Evolutionary conservation across 2,888 invertebrate genomes (phyloP), one percentile per base, ranked within the genome.

Genomic region (Coronaproctus castanopsis): DNA sequence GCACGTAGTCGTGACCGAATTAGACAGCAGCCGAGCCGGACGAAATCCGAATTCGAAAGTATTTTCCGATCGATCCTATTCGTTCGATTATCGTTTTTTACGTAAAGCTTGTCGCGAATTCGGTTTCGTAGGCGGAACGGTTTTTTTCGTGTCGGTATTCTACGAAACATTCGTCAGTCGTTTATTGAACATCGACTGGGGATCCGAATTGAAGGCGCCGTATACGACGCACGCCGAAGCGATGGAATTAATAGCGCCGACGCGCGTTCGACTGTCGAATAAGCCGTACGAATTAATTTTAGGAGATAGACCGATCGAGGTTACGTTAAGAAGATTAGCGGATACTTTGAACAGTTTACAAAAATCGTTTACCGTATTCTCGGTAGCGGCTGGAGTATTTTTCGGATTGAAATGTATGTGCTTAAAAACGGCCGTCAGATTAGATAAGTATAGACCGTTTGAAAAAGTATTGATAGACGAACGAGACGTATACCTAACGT

Each of bases 251-350:
- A 36, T 36, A 14, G 8, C 36, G 36, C n/a, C n/a, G n/a, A n/a
- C n/a, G n/a, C 36, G 36, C 5, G 36, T 8, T 36, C 36, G 14
- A 14, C 5, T 14, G 14, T 57, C 58, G 3, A 54, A 61, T 20
- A 57, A 59, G 52, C 57, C 59, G 22, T 60, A 62, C 51, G 55
- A 57, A 56, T 59, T 62, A 58, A 57, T 59, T 57, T 54, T 62
- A 23, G 59, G 59, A 24, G 59, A 59, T 48, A 50, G 59, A 52
- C 59, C 59, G 20, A 59, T 59, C 55, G 59, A 59, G 24, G 51
- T 59, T 20, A 59, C 59, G 23, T 55, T 59, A 24, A 55, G 55
- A 20, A 50, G 59, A 19, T 55, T 59, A 55, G 59, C 55, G 23
- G 52, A 52, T 22, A 55, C 55, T 23, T 36, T 59, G 14, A 59